A percentile compares a stretch with the other conserved stretches of the same genome.
Evolutionary conservation across 1,140 invertebrate genomes (phyloP).

Genomic region (Lucilia sericata): DNA sequence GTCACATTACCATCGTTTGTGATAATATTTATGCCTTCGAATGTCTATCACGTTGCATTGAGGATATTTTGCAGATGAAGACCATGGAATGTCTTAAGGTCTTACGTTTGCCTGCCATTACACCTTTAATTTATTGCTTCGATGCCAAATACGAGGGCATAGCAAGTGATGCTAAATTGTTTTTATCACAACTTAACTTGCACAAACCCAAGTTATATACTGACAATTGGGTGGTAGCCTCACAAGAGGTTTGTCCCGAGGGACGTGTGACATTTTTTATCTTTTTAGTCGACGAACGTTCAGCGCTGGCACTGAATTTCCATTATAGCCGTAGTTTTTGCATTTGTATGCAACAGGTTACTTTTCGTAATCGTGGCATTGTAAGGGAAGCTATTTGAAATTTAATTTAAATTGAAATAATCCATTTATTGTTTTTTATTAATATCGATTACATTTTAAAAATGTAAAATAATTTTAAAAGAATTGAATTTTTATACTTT

Average conservation of each 20-base stretch:
- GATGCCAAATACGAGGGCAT: slow-evolving; percentile 41
- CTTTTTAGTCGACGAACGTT: slow-evolving; percentile 45
- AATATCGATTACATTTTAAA: too few relatives aligned
- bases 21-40: slow-evolving; percentile 40
- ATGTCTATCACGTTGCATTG: slow-evolving; percentile 33
- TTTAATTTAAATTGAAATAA: neutral
- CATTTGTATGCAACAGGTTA: slow-evolving; percentile 38
- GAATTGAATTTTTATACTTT: too few relatives aligned
- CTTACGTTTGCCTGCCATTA: neutral
- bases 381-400: neutral
- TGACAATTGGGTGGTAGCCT: slow-evolving; percentile 42
- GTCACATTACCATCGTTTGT: slow-evolving; percentile 38
- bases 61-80: neutral
- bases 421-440: too few relatives aligned
- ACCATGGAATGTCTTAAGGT: neutral
- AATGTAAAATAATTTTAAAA: too few relatives aligned
- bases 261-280: slow-evolving; percentile 31
- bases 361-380: slow-evolving; percentile 42
- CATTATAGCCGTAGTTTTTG: slow-evolving; percentile 36
- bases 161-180: slow-evolving; percentile 23
- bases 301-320: slow-evolving; percentile 40
- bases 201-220: slow-evolving; percentile 37
- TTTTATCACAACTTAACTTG: slow-evolving; percentile 35
- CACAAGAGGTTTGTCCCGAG: slow-evolving; percentile 27
- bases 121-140: slow-evolving; percentile 34